Conservation (phyloP, 2,797 vertebrate species). For the Strix occidentalis region DNA sequence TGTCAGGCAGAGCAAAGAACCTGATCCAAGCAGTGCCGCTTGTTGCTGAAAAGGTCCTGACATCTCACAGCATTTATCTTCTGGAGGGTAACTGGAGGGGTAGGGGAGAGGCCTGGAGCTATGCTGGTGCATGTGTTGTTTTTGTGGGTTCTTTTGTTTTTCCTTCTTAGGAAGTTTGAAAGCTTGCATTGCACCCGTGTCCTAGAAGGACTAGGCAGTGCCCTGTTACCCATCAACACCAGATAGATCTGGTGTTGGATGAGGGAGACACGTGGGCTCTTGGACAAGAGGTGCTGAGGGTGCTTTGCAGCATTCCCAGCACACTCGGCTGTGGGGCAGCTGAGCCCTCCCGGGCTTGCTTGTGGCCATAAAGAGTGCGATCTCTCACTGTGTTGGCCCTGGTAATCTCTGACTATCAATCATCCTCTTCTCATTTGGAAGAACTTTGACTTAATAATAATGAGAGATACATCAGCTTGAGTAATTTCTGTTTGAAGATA, state of each 20-base stretch:
- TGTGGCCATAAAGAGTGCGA: background rate
- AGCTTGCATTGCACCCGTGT: background rate
- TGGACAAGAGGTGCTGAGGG: background rate
- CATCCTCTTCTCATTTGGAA: constrained; percentile 11
- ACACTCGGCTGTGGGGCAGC: background rate
- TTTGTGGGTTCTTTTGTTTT: background rate
- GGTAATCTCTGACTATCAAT: constrained; percentile 11
- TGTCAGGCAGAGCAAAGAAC: background rate
- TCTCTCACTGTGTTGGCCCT: background rate
- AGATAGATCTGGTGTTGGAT: background rate
- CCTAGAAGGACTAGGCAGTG: background rate
- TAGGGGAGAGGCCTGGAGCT: background rate
- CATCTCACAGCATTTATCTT: background rate
- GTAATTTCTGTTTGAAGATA: constrained; percentile 62
- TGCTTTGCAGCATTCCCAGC: background rate
- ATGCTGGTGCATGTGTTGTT: background rate
- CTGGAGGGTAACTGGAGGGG: background rate
- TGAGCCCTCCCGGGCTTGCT: background rate
- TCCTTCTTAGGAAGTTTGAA: background rate
- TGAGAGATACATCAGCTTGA: constrained; percentile 41
- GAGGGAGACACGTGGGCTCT: background rate
- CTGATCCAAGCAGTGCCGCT: background rate
- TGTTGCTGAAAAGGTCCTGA: background rate
- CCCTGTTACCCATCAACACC: background rate
- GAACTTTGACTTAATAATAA: constrained; percentile 49